Conservation (phyloP, 1,140 invertebrate genomes). For the Tyrophagus putrescentiae region DNA sequence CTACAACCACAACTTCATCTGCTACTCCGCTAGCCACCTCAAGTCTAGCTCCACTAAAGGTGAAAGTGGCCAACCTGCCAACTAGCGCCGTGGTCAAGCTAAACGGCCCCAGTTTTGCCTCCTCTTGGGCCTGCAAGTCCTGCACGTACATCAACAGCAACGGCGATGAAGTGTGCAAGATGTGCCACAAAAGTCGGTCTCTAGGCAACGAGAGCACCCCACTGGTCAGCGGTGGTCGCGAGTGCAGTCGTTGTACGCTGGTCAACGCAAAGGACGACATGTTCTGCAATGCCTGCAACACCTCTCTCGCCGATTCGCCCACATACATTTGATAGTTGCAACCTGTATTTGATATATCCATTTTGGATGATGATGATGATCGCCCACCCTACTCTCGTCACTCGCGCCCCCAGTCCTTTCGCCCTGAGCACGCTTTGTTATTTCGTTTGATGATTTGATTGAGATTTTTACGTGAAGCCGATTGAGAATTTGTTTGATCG, state of each 20-base stretch:
- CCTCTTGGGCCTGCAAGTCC: slow-evolving; percentile 51
- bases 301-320: slow-evolving; percentile 53
- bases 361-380: too few species aligned
- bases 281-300: slow-evolving; percentile 50
- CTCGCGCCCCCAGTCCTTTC: too few species aligned
- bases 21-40: too few species aligned
- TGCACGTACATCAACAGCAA: slow-evolving; percentile 53
- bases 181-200: slow-evolving; percentile 51
- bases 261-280: slow-evolving; percentile 48
- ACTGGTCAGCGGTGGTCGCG: slow-evolving; percentile 52
- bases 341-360: too few species aligned
- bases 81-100: too few species aligned
- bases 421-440: too few species aligned
- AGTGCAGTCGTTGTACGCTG: slow-evolving; percentile 56
- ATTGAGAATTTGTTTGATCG: too few species aligned
- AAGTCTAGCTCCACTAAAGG: background rate
- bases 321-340: slow-evolving; percentile 55
- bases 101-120: too few species aligned
- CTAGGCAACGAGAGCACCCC: slow-evolving; percentile 46
- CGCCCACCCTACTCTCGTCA: too few species aligned
- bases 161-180: slow-evolving; percentile 49
- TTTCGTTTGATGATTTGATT: too few species aligned
- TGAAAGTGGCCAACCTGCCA: slow-evolving; percentile 24
- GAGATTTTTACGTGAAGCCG: too few species aligned
- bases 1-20: too few species aligned